Evolutionary conservation across 2,113 vertebrate genomes (phyloP).

Genomic region (Pseudopodoces humilis): DNA sequence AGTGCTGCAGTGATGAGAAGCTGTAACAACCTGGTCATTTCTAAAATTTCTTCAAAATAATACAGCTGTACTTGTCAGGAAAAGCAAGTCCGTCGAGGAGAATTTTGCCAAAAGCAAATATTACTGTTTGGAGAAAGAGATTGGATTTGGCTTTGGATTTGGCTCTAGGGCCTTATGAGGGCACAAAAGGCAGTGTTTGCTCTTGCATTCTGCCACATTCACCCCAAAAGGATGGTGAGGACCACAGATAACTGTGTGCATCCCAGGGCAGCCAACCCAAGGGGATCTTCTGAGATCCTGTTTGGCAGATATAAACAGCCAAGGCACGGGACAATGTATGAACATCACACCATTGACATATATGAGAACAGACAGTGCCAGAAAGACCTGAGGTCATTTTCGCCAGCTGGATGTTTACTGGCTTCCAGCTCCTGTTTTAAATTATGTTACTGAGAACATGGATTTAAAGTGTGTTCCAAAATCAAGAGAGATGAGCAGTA

Average conservation of each 20-base stretch:
- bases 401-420: background rate
- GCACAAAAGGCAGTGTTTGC: background rate
- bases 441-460: background rate
- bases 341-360: background rate
- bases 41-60: background rate
- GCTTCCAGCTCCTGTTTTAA: background rate
- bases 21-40: background rate
- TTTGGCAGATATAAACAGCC: background rate
- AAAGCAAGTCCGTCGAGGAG: background rate
- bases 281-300: background rate
- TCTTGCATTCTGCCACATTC: background rate
- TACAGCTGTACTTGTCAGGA: background rate
- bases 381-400: background rate
- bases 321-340: background rate
- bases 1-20: background rate
- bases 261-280: background rate
- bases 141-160: background rate
- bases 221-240: background rate
- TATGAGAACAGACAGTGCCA: background rate
- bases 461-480: background rate
- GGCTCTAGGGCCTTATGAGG: background rate
- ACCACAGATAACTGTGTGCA: fast-evolving
- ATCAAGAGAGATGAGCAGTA: background rate
- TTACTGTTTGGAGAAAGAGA: background rate
- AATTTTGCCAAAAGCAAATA: background rate